These are phyloP conservation scores for Rhinichthys klamathensis DNA, from an alignment of 2,113 vertebrate genomes.

Conservation along the genomic window DNA sequence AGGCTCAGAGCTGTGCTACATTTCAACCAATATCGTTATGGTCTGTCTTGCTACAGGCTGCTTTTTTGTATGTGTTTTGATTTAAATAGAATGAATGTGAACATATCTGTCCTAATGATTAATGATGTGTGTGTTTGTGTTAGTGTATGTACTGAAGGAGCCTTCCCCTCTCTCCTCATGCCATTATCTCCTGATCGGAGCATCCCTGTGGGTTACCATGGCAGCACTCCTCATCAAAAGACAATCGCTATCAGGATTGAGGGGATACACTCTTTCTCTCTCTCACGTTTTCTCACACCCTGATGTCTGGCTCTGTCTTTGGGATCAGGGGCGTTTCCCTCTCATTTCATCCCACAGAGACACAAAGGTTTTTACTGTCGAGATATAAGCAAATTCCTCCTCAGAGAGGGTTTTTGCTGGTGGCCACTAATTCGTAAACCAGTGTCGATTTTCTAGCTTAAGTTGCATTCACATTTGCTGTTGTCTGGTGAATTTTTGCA, in stretches of 20 bases:
- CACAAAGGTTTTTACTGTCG: neutral
- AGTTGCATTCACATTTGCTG: neutral
- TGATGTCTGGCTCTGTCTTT: conserved; percentile 41
- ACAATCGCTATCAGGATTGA: conserved; percentile 42
- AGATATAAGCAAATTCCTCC: neutral
- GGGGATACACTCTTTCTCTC: neutral
- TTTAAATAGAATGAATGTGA: neutral
- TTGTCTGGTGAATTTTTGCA: neutral
- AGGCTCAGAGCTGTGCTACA: neutral
- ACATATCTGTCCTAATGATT: conserved; percentile 18
- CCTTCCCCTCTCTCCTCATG: conserved; percentile 21
- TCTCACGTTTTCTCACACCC: neutral
- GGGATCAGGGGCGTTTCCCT: conserved; percentile 46
- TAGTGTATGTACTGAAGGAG: conserved; percentile 22
- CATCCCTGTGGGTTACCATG: conserved; percentile 56
- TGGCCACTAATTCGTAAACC: neutral
- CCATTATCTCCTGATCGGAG: conserved; percentile 45
- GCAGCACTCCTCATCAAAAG: conserved; percentile 56
- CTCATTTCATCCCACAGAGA: conserved; percentile 3
- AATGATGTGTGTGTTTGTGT: neutral
- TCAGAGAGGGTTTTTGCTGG: neutral
- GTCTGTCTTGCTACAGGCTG: conserved; percentile 5
- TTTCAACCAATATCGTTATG: neutral
- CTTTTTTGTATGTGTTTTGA: neutral
- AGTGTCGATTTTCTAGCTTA: neutral